A percentile compares a stretch with the other conserved stretches of the same genome.
Evolutionary conservation across 35 echinoderm and acorn worm species (phyloP).

Genomic region (Ophioderma brevispina): DNA sequence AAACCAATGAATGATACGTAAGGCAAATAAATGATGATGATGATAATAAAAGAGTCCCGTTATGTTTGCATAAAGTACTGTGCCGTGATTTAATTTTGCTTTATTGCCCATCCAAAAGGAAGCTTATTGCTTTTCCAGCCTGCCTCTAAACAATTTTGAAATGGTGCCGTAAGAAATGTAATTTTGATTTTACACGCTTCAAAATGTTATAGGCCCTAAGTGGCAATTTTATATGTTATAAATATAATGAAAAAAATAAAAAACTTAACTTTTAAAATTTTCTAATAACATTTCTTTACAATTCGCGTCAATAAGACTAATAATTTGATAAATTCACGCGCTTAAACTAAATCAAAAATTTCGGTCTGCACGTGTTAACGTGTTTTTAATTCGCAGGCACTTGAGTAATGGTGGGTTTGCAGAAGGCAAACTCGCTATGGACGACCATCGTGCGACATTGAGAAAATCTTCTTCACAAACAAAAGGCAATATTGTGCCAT

Average conservation of each 20-base stretch:
- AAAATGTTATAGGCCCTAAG: not conserved
- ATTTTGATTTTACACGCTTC: slow-evolving; percentile 3
- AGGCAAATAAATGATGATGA: no score
- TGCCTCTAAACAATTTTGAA: not conserved
- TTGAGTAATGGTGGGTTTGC: no score
- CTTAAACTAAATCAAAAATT: no score
- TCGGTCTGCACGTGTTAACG: no score
- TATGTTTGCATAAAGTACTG: not conserved
- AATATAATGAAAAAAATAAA: not conserved
- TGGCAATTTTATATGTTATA: not conserved
- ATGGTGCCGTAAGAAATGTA: not conserved
- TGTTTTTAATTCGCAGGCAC: no score
- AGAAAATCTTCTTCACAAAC: no score
- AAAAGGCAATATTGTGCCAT: no score
- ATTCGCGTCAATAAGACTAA: not conserved
- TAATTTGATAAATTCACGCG: not conserved
- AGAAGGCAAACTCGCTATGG: no score
- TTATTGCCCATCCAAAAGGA: not conserved
- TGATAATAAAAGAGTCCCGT: no score
- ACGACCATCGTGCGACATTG: no score
- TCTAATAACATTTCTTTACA: not conserved
- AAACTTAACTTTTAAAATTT: not conserved
- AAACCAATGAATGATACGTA: no score
- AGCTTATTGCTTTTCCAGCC: not conserved
- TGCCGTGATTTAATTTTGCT: not conserved